These are phyloP conservation scores for Melinopterus prodromus DNA, from an alignment of 2,888 invertebrate genomes.

Conservation along the genomic window DNA sequence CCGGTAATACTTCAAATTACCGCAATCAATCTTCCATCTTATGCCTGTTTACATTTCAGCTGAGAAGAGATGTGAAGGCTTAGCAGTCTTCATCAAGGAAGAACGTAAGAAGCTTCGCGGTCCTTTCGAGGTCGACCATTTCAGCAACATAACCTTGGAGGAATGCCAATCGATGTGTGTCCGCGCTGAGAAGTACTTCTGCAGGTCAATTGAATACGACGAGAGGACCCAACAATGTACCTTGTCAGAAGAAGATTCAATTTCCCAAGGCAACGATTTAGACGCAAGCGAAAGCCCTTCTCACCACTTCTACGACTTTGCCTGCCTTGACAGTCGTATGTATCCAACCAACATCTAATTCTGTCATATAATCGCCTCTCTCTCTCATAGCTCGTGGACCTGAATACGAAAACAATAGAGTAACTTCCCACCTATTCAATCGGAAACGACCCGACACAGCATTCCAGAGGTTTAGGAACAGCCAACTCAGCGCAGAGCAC, in stretches of 20 bases:
- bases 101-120: constrained; percentile 88
- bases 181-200: constrained; percentile 87
- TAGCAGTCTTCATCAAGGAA: constrained; percentile 89
- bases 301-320: constrained; percentile 88
- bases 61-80: constrained; percentile 85
- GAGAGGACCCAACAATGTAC: constrained; percentile 87
- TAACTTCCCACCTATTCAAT: constrained; percentile 84
- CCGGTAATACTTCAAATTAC: constrained; percentile 64
- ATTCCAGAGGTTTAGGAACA: constrained; percentile 87
- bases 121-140: constrained; percentile 88
- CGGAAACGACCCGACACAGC: constrained; percentile 86
- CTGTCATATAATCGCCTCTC: not conserved
- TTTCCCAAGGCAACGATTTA: constrained; percentile 88
- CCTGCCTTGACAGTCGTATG: constrained; percentile 91
- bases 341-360: constrained; percentile 49
- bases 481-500: constrained; percentile 85
- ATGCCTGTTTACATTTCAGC: constrained; percentile 62
- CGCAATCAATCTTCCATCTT: not conserved
- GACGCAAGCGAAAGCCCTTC: constrained; percentile 85
- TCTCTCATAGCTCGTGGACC: constrained; percentile 83
- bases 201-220: constrained; percentile 89
- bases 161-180: constrained; percentile 90
- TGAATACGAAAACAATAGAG: constrained; percentile 88
- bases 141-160: constrained; percentile 84
- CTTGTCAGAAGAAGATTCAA: constrained; percentile 90